Evolutionary conservation across 2,888 invertebrate genomes (phyloP).

Genomic region (Pherbina coryleti): DNA sequence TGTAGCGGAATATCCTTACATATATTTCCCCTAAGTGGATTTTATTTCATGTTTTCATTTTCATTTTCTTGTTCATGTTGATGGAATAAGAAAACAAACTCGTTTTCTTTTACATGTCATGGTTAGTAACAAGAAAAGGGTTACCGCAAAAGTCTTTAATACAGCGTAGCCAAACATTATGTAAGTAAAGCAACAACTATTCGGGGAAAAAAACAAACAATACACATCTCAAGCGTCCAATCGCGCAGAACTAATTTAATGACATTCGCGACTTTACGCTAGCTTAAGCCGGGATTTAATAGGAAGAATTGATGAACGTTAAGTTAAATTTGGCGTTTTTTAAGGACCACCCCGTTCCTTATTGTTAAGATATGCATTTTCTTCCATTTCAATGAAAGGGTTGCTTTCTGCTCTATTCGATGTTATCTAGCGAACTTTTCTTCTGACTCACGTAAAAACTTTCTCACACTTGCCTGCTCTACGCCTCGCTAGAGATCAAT

Average conservation of each 20-base stretch:
- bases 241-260: constrained; percentile 59
- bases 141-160: background rate
- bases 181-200: background rate
- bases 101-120: background rate
- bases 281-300: constrained; percentile 27
- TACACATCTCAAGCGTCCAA: constrained; percentile 31
- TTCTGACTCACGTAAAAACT: background rate
- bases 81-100: background rate
- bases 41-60: background rate
- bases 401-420: background rate
- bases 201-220: background rate
- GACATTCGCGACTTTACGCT: constrained; percentile 54
- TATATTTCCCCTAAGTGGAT: background rate
- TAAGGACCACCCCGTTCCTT: too few species aligned
- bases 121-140: background rate
- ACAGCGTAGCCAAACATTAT: background rate
- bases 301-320: background rate
- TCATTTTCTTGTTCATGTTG: background rate
- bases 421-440: background rate
- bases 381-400: background rate
- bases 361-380: background rate
- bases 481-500: background rate
- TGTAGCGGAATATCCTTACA: background rate
- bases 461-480: constrained; percentile 7
- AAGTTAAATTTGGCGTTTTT: background rate